Percentiles rank a stretch among this genome's conserved stretches.
These are phyloP conservation scores for Stigmatopora argus DNA, from an alignment of 2,113 vertebrate genomes.

Conservation along the genomic window DNA sequence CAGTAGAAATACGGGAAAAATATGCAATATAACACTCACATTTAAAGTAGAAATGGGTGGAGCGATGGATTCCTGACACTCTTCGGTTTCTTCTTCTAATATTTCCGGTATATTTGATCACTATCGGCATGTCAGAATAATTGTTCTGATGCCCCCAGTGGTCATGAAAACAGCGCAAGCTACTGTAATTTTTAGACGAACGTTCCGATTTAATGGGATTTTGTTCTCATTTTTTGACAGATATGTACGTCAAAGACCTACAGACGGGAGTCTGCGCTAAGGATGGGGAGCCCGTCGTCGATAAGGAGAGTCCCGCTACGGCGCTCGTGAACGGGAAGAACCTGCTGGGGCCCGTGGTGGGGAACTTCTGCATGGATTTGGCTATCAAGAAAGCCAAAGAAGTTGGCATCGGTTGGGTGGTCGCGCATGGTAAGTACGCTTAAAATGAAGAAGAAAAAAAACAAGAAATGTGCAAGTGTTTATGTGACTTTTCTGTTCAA, in stretches of 20 bases:
- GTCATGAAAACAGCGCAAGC: too few species aligned
- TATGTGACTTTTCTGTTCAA: slow-evolving; percentile 20
- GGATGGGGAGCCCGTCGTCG: slow-evolving; percentile 63
- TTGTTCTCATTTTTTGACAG: slow-evolving; percentile 28
- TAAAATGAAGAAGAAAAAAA: not conserved
- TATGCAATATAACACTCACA: too few species aligned
- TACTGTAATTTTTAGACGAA: too few species aligned
- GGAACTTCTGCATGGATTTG: slow-evolving; percentile 74
- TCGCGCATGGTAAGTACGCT: slow-evolving; percentile 60
- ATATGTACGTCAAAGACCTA: slow-evolving; percentile 73
- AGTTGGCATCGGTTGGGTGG: slow-evolving; percentile 72
- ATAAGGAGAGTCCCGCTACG: slow-evolving; percentile 68
- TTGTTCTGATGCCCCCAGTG: too few species aligned
- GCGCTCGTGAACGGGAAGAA: slow-evolving; percentile 71
- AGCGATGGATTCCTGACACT: too few species aligned
- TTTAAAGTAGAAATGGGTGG: too few species aligned
- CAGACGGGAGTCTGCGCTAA: slow-evolving; percentile 65
- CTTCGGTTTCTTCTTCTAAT: too few species aligned
- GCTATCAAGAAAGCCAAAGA: slow-evolving; percentile 70
- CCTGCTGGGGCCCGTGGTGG: slow-evolving; percentile 73
- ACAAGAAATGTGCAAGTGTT: too few species aligned
- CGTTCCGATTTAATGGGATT: too few species aligned
- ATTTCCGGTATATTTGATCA: too few species aligned
- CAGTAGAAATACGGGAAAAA: too few species aligned
- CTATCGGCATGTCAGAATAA: too few species aligned